These are phyloP conservation scores for Cichlasoma orientale DNA, from an alignment of 2,797 vertebrate species.

Conservation along the genomic window DNA sequence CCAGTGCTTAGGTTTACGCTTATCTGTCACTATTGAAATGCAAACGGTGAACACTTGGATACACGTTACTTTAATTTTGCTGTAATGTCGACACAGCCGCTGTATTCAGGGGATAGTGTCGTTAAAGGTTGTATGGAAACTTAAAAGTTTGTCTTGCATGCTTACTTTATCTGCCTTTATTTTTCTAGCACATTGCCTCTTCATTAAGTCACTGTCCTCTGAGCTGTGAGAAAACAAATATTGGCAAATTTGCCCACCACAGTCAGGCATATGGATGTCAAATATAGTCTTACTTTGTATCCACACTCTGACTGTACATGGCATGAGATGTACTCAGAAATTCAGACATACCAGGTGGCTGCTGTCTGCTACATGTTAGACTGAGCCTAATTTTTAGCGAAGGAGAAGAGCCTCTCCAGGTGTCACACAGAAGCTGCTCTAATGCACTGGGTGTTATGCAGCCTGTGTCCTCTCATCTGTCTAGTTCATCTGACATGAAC, in stretches of 20 bases:
- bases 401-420: slow-evolving; percentile 29
- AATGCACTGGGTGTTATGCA: slow-evolving; percentile 8
- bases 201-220: neutral
- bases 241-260: neutral
- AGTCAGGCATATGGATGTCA: slow-evolving; percentile 35
- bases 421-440: slow-evolving; percentile 17
- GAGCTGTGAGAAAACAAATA: neutral
- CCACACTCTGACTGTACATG: slow-evolving; percentile 24
- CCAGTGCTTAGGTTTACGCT: slow-evolving; percentile 38
- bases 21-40: slow-evolving; percentile 32
- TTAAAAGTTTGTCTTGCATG: neutral
- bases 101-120: neutral
- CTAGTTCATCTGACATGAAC: slow-evolving; percentile 13
- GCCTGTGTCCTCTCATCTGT: slow-evolving; percentile 14
- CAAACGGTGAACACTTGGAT: slow-evolving; percentile 3
- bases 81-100: neutral
- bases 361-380: slow-evolving; percentile 33
- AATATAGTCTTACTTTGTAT: neutral
- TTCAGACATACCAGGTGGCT: slow-evolving; percentile 40
- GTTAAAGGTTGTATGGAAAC: neutral
- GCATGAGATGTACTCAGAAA: slow-evolving; percentile 28
- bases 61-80: neutral
- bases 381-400: slow-evolving; percentile 40
- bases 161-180: neutral
- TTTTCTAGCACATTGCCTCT: neutral